Conservation (phyloP, 2,113 vertebrate genomes). For the Apus apus region DNA sequence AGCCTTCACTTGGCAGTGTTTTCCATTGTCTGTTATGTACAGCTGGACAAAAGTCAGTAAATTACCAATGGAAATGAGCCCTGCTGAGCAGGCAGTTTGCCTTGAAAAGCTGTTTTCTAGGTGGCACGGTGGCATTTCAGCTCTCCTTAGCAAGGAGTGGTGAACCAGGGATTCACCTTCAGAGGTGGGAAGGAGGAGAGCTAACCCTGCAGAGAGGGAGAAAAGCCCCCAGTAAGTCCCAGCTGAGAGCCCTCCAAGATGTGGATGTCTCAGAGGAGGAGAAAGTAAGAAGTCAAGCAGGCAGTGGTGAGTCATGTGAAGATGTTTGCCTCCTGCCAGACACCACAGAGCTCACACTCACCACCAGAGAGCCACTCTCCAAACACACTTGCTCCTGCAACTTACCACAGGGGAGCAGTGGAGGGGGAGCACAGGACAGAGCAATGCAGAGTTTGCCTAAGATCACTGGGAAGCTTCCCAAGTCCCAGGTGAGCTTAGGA, state of each 20-base stretch:
- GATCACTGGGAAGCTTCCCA: background rate
- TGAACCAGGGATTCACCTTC: background rate
- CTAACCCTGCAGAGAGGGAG: background rate
- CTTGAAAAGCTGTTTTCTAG: background rate
- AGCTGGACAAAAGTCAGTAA: constrained; percentile 9
- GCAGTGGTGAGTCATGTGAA: background rate
- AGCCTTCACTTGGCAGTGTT: background rate
- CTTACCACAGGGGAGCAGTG: background rate
- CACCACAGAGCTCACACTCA: background rate
- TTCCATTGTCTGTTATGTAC: constrained; percentile 11
- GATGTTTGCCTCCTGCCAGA: background rate
- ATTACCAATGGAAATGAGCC: constrained; percentile 1
- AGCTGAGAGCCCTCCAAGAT: accelerated
- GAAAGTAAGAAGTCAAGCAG: background rate
- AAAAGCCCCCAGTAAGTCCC: background rate
- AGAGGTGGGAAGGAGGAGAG: background rate
- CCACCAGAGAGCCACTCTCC: background rate
- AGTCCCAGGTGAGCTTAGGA: background rate
- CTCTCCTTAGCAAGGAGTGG: background rate
- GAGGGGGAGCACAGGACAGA: accelerated
- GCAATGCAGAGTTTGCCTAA: background rate
- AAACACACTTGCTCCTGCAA: background rate
- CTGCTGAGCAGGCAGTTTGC: background rate
- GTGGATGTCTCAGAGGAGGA: background rate
- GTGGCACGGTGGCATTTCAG: background rate